Evolutionary conservation across 2,797 vertebrate species (phyloP), one percentile per base, ranked within the genome.

Genomic region (Muscicapa striata): DNA sequence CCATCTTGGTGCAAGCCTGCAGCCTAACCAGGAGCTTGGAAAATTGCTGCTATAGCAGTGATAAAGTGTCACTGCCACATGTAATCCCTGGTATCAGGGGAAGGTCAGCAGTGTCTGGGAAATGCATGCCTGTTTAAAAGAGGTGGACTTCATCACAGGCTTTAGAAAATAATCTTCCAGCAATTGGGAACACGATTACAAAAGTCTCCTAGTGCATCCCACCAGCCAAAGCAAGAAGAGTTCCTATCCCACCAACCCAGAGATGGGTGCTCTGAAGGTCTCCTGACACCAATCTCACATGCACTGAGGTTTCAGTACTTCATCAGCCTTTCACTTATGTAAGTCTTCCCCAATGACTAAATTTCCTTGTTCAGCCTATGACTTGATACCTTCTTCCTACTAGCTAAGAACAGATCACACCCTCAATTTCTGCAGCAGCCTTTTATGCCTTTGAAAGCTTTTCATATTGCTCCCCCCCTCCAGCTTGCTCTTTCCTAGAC

Each of bases 361-460:
- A 89, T 49, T 81, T 68, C 70, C 78, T 75, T 49, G 62, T 41
- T 89, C 78, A 67, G 82, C 48, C 68, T 80, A 63, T 85, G 84
- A 74, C 75, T 83, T 10, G 13, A 1, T 91, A 89, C 61, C 64
- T 83, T 68, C 46, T 84, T 89, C 64, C 82, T 81, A 46, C 66
- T 26, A 94, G 82, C 68, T 59, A 77, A 89, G 76, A 87, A 89
- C 79, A 87, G 72, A 54, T 64, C 62, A 83, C 76, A 72, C 68
- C 54, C 69, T 75, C 43, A 32, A 75, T 87, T 94, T 43, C 36
- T 4, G 3, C 64, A 83, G 64, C 63, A 83, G 87, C 91, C 85
- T 94, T 94, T 94, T 87, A 87, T 74, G 91, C 72, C 82, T 76
- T 61, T 62, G 84, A 86, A 87, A 91, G 58, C 27, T 74, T 83